Conservation (phyloP, 2,888 invertebrate species). For the Hesperia comma region DNA sequence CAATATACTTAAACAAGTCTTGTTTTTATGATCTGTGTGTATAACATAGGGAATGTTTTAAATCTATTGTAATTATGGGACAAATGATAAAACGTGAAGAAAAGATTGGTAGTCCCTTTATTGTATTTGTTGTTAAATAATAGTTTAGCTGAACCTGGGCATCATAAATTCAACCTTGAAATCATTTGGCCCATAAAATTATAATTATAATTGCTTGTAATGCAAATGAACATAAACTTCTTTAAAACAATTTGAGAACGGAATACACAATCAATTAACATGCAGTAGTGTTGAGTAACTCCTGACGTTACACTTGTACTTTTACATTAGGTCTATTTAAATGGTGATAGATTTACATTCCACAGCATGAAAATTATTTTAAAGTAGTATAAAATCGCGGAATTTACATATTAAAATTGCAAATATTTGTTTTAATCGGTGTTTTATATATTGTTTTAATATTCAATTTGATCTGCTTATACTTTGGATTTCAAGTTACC, state of each 20-base stretch:
- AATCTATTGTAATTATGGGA: slow-evolving; percentile 18
- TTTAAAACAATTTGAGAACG: background rate
- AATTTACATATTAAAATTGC: background rate
- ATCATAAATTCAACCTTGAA: background rate
- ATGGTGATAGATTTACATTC: background rate
- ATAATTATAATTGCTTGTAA: background rate
- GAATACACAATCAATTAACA: background rate
- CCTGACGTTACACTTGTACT: background rate
- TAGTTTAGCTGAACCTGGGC: background rate
- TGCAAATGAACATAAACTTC: background rate
- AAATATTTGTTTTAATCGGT: background rate
- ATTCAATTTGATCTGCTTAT: background rate
- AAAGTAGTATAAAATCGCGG: background rate
- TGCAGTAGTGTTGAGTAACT: background rate
- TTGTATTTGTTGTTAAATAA: background rate
- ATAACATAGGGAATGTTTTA: background rate
- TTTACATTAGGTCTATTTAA: background rate
- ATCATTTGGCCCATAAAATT: slow-evolving; percentile 20
- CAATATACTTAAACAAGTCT: background rate
- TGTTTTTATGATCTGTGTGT: slow-evolving; percentile 25
- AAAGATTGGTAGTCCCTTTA: background rate
- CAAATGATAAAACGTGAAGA: slow-evolving; percentile 24
- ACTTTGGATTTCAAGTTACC: background rate
- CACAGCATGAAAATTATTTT: background rate
- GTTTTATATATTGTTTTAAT: background rate